Evolutionary conservation across 2,888 invertebrate species (phyloP), one percentile per base, ranked within the genome.

Genomic region (Nomada fucata): DNA sequence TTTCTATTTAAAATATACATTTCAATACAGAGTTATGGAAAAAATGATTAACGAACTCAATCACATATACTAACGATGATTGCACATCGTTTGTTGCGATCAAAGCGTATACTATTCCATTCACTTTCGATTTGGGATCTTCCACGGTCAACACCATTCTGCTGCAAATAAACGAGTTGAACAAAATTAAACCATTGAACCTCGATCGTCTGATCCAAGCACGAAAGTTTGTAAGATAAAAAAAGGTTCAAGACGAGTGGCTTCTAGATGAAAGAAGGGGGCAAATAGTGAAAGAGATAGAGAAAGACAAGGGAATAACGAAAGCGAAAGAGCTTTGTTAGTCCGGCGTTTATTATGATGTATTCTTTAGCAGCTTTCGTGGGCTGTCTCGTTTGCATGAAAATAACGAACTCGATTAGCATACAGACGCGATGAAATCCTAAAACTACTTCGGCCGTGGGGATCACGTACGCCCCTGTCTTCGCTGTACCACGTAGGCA

Each of bases 371-470:
- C 79, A 29, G 75, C 15, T 67, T 55, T 26, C 60, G 50, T 11
- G 53, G 42, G 2, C 55, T 26, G 26, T 67, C 78, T 85, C 83
- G 83, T 85, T 85, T 86, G 81, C 85, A 86, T 85, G 79, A 85
- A 85, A 86, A 86, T 86, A 85, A 85, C 79, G 81, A 65, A 65
- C 74, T 47, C 64, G 78, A 82, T 86, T 85, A 85, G 79, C 83
- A 85, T 86, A 85, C 68, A 77, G 61, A 86, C 63, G 70, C 76
- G 69, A 60, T 47, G 76, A 83, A 72, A 76, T 79, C 67, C 79
- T 70, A 60, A 83, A 85, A 76, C 76, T 68, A 72, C 76, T 69
- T 70, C 29, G 76, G 44, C 23, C 47, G 15, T 20, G 13, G 11
- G 23, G 57, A 70, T 79, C 76, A 82, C 67, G 76, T 61, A 52